Conservation (phyloP, 2,113 vertebrate genomes). For the Boulengeromyrus knoepffleri region DNA sequence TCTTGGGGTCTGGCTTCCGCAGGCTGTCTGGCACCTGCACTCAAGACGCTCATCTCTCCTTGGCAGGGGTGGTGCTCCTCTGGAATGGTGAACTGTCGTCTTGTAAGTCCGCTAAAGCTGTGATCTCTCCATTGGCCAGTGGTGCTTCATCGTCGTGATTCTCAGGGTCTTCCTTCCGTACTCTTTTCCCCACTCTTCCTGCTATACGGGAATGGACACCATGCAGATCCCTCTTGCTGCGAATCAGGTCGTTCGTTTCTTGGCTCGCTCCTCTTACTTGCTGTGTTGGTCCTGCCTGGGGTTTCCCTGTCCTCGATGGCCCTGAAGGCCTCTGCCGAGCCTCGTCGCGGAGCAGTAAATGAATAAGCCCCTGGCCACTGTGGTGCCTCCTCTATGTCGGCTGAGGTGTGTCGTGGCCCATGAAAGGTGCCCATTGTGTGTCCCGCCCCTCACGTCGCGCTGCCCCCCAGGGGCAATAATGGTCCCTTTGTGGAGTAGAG, state of each 20-base stretch:
- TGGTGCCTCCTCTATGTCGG: background rate
- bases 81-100: constrained; percentile 22
- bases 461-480: background rate
- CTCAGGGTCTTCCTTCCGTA: background rate
- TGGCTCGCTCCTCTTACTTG: background rate
- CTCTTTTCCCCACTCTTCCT: background rate
- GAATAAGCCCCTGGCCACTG: background rate
- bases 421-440: constrained; percentile 1
- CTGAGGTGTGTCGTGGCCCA: background rate
- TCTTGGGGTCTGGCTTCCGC: background rate
- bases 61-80: constrained; percentile 19
- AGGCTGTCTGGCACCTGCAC: background rate
- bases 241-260: background rate
- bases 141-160: background rate
- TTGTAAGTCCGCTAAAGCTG: constrained; percentile 28
- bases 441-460: background rate
- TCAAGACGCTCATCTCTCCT: constrained; percentile 15
- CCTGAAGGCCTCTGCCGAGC: background rate
- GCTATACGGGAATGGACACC: background rate
- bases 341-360: background rate
- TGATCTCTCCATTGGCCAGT: background rate
- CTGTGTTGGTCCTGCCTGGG: background rate
- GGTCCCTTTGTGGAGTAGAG: background rate
- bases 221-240: background rate
- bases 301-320: background rate